Evolutionary conservation across 1,140 invertebrate species (phyloP).

Genomic region (Euwallacea similis): DNA sequence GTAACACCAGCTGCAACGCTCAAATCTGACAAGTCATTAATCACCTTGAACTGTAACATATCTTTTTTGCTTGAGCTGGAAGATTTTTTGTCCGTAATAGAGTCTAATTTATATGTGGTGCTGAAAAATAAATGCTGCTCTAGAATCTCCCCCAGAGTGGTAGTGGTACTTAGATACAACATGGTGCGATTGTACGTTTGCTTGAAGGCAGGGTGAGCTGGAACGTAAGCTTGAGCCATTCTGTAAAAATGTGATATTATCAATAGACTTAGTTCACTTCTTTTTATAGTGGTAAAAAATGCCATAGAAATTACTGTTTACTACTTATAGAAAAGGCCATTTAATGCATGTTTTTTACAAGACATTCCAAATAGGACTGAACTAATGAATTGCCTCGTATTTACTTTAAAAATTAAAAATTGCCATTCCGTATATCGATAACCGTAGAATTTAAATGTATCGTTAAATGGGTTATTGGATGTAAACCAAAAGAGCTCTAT

Average conservation of each 20-base stretch:
- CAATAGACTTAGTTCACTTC: too few relatives aligned
- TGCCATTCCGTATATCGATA: too few relatives aligned
- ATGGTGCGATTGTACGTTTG: slow-evolving; percentile 64
- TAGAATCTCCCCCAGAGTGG: slow-evolving; percentile 61
- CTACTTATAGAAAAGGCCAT: too few relatives aligned
- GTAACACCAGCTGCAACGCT: slow-evolving; percentile 79
- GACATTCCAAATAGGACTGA: too few relatives aligned
- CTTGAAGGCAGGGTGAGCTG: slow-evolving; percentile 51
- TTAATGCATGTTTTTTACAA: too few relatives aligned
- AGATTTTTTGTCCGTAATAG: slow-evolving; percentile 35
- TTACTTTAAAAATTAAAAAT: too few relatives aligned
- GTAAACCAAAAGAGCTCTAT: too few relatives aligned
- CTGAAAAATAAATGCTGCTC: slow-evolving; percentile 57
- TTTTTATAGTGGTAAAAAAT: too few relatives aligned
- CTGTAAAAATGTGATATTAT: background rate
- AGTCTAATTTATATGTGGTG: slow-evolving; percentile 42
- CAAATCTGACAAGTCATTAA: slow-evolving; percentile 62
- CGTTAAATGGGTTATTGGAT: too few relatives aligned
- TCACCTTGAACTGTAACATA: slow-evolving; percentile 47
- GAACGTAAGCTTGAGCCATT: slow-evolving; percentile 53
- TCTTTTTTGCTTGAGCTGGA: slow-evolving; percentile 16
- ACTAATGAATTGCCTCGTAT: too few relatives aligned
- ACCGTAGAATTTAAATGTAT: too few relatives aligned
- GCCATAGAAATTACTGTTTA: too few relatives aligned
- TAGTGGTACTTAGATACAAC: slow-evolving; percentile 72